Evolutionary conservation across 2,113 vertebrate species (phyloP).

Genomic region (Varanus salvator): DNA sequence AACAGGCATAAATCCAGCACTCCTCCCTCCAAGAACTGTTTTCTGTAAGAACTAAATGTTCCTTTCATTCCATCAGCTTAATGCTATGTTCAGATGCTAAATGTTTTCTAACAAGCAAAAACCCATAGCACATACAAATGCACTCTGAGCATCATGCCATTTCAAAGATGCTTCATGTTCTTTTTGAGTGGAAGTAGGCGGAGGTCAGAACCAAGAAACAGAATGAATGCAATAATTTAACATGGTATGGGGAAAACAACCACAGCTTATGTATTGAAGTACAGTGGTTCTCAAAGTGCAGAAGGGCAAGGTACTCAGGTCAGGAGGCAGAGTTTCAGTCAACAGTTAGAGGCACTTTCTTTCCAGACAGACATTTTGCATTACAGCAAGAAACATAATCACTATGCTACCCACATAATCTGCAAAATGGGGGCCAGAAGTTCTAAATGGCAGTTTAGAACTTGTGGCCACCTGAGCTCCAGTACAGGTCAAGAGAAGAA

Average conservation of each 20-base stretch:
- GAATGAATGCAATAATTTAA: neutral
- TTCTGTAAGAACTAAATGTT: neutral
- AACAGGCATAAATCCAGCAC: neutral
- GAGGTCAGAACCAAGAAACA: neutral
- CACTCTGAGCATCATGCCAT: neutral
- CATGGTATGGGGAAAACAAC: neutral
- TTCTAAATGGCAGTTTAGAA: too few relatives aligned
- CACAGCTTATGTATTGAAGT: neutral
- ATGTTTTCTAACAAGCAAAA: neutral
- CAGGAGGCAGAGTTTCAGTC: neutral
- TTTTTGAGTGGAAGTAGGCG: neutral
- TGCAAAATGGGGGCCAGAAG: too few relatives aligned
- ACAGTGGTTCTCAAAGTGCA: neutral
- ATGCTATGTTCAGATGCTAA: neutral
- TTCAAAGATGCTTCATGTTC: neutral
- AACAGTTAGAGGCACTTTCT: neutral
- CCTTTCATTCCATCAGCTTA: neutral
- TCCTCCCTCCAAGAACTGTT: too few relatives aligned
- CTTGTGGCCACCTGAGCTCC: neutral
- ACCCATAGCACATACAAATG: neutral
- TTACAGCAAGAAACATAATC: neutral
- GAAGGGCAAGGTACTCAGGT: neutral
- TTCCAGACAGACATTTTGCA: neutral
- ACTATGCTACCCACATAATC: neutral
- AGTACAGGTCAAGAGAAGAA: neutral